These are phyloP conservation scores for Myanophis thanlyinensis DNA, from an alignment of 2,113 vertebrate species.

Conservation along the genomic window DNA sequence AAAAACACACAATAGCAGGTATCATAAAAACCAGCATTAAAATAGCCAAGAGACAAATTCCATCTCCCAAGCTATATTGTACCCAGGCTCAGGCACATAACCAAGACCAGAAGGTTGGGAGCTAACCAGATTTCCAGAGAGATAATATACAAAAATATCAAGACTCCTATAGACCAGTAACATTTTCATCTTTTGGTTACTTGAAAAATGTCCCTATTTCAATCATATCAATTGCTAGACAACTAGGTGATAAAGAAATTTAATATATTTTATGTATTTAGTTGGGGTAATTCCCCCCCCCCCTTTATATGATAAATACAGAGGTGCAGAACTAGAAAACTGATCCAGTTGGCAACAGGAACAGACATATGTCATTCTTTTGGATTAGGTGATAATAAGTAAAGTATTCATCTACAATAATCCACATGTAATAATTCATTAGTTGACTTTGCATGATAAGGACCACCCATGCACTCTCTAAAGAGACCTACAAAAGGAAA, in stretches of 20 bases:
- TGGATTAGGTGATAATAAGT: neutral
- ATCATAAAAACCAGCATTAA: neutral
- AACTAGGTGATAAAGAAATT: conserved; percentile 49
- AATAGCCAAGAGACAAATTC: neutral
- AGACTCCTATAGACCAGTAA: neutral
- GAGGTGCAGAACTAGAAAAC: conserved; percentile 53
- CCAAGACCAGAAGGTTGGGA: neutral
- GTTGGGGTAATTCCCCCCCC: neutral
- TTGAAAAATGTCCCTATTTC: neutral
- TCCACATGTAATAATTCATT: neutral
- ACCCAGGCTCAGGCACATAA: neutral
- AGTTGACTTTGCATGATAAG: neutral
- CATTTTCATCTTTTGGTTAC: neutral
- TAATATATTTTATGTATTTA: neutral
- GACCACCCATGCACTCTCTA: neutral
- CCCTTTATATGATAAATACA: conserved; percentile 57
- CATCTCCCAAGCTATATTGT: neutral
- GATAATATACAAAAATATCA: neutral
- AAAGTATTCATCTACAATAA: neutral
- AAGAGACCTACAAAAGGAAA: neutral
- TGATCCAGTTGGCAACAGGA: neutral
- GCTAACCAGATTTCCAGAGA: neutral
- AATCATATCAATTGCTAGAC: neutral
- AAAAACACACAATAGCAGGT: neutral
- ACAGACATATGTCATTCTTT: neutral